Percentiles rank a stretch among this genome's conserved stretches.
Conservation (phyloP, 2,797 vertebrate genomes). For the Hafferia zeledoni region DNA sequence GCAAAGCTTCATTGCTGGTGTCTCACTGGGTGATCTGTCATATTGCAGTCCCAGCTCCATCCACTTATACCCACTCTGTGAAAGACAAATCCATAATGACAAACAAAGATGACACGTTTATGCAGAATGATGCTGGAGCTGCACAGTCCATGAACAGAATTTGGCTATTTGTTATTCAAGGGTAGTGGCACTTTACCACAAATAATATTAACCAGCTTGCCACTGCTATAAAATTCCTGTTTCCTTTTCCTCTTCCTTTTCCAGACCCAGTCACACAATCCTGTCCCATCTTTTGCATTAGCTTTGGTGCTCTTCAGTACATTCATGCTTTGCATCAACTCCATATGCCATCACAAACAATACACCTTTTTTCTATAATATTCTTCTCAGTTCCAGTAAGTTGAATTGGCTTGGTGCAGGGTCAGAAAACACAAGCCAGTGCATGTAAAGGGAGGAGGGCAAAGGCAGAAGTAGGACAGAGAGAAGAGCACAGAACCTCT, state of each 20-base stretch:
- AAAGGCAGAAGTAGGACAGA: not conserved
- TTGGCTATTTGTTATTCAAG: not conserved
- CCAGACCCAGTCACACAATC: not conserved
- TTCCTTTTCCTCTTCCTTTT: not conserved
- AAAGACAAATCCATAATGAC: not conserved
- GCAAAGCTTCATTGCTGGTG: not conserved
- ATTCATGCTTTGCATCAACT: not conserved
- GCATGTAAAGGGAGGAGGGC: not conserved
- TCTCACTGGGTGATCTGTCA: not conserved
- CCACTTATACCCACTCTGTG: not conserved
- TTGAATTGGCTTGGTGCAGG: not conserved
- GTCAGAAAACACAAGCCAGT: conserved; percentile 28
- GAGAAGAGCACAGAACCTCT: not conserved
- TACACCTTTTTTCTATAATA: conserved; percentile 3
- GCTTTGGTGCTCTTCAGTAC: not conserved
- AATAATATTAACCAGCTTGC: not conserved
- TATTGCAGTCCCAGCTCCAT: not conserved
- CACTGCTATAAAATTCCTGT: not conserved
- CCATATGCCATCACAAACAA: not conserved
- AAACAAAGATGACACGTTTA: not conserved
- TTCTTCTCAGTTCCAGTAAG: not conserved
- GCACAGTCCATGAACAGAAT: not conserved
- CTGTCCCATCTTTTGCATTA: not conserved
- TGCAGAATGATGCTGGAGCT: not conserved
- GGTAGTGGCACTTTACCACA: not conserved